Conservation (phyloP, 2,113 vertebrate species). For the Cyphomyrus discorhynchus region DNA sequence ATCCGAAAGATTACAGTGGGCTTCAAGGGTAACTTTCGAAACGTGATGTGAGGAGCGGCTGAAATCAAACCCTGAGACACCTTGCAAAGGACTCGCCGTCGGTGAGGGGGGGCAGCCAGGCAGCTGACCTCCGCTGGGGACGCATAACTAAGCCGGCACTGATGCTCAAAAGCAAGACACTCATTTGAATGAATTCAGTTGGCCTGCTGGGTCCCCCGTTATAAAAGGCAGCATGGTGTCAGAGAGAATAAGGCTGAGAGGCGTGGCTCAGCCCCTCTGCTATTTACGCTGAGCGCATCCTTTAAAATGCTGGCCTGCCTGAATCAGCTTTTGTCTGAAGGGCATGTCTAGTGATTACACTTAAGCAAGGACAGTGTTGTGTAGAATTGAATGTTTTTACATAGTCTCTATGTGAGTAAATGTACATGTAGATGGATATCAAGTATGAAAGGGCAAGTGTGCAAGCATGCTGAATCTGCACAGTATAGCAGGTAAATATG, state of each 20-base stretch:
- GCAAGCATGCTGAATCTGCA: not conserved
- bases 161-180: conserved; percentile 53
- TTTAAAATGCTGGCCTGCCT: conserved; percentile 21
- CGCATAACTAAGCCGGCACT: conserved; percentile 45
- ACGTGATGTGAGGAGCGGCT: conserved; percentile 62
- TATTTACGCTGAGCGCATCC: conserved; percentile 43
- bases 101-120: conserved; percentile 53
- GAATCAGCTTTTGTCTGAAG: conserved; percentile 43
- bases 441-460: not conserved
- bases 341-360: conserved; percentile 48
- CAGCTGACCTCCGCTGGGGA: conserved; percentile 45
- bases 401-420: not conserved
- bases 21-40: conserved; percentile 54
- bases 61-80: conserved; percentile 52
- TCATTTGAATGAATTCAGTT: conserved; percentile 43
- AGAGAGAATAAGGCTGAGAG: conserved; percentile 40
- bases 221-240: conserved; percentile 35
- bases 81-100: conserved; percentile 55
- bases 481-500: not conserved
- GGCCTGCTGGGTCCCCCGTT: conserved; percentile 20
- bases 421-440: not conserved
- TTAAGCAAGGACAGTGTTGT: conserved; percentile 41
- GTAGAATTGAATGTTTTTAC: not conserved
- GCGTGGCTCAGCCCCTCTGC: conserved; percentile 31
- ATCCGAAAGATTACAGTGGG: conserved; percentile 43